Evolutionary conservation across 2,113 vertebrate genomes (phyloP), one percentile per base, ranked within the genome.

Genomic region (Rhipidura dahli): DNA sequence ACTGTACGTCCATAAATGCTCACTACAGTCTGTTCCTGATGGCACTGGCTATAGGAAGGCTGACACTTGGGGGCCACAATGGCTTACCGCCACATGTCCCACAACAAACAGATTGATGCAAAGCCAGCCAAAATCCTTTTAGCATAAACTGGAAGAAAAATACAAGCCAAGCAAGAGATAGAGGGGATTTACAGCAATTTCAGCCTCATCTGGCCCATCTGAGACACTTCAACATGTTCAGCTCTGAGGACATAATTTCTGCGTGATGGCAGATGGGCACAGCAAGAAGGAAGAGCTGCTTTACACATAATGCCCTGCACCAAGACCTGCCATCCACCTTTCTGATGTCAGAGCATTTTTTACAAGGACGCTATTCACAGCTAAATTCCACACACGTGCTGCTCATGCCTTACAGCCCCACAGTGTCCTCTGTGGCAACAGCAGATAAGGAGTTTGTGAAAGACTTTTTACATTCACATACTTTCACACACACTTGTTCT

Each of bases 61-160:
- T 88, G 66, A 70, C 2, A 9, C 47, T 31, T 60, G 27, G 60
- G 45, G 42, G 23, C 66, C 71, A 45, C 54, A 77, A 10, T n/a
- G 47, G 59, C 54, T 77, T 64, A 45, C 44, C 50, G 85, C 78
- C 70, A 91, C 70, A 83, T 90, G 87, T 85, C 42, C 84, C 59
- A 42, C 42, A 73, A 33, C 81, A 79, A 86, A 86, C 59, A 91
- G 78, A 93, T 3, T 65, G 82, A 76, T 49, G 85, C 37, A 69
- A 89, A 83, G 72, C 73, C 66, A 89, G 93, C 76, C 89, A 90
- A 89, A 94, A 66, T 40, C 73, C 71, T 89, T 40, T 69, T 45
- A 82, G 77, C 70, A 77, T 18, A 39, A 66, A 42, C 26, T 44
- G 10, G 39, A 54, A 82, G 53, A 65, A 92, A 89, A 66, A 50